These are phyloP conservation scores for Spea bombifrons DNA, from an alignment of 2,113 vertebrate genomes.

Conservation along the genomic window DNA sequence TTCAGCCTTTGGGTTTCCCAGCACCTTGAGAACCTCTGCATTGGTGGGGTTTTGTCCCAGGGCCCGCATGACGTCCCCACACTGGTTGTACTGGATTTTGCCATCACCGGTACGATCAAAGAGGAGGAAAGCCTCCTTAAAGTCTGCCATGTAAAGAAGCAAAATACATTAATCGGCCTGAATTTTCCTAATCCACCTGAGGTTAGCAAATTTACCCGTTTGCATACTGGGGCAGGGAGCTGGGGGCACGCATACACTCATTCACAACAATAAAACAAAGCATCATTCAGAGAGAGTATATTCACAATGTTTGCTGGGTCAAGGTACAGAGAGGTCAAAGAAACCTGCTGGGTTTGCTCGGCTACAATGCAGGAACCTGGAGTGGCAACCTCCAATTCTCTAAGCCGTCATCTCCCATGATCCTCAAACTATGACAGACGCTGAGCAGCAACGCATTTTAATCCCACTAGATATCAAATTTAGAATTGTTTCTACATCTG, in stretches of 20 bases:
- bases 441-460: too few relatives aligned
- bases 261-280: too few relatives aligned
- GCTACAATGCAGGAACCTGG: too few relatives aligned
- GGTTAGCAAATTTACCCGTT: too few relatives aligned
- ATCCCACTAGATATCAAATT: too few relatives aligned
- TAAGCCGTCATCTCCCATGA: too few relatives aligned
- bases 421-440: too few relatives aligned
- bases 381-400: too few relatives aligned
- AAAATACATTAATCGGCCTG: neutral
- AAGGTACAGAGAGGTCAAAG: neutral
- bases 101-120: slow-evolving; percentile 88
- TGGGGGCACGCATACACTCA: neutral
- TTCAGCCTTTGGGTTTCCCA: slow-evolving; percentile 88
- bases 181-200: too few relatives aligned
- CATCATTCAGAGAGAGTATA: neutral
- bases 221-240: neutral
- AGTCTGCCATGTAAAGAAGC: slow-evolving; percentile 64
- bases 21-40: slow-evolving; percentile 85
- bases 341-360: too few relatives aligned
- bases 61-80: slow-evolving; percentile 86
- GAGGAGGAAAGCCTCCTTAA: slow-evolving; percentile 86
- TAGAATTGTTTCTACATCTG: too few relatives aligned
- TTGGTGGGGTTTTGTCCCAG: slow-evolving; percentile 92
- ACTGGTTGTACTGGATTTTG: slow-evolving; percentile 85
- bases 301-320: neutral